phyloP scores from a whole-genome alignment of 2,888 invertebrate genomes.

The Aphrophora alni region DNA sequence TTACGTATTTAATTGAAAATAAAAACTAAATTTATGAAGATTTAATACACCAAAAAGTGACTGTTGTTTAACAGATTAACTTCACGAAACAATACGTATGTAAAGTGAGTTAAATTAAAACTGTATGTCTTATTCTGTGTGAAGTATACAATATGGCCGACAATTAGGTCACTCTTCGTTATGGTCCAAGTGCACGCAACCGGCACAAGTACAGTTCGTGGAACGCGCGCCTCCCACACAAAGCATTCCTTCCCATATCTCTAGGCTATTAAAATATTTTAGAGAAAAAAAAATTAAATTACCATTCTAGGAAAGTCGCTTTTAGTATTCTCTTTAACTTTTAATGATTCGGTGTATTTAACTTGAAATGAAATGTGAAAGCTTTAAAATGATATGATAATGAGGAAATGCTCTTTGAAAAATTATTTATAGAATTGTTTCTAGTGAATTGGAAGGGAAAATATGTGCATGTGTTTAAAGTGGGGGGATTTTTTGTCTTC shows the following conservation, averaged over 20 bases:
- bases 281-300: neutral
- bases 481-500: too few species aligned
- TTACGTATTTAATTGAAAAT: too few species aligned
- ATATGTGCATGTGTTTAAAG: too few species aligned
- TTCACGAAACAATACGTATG: neutral
- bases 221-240: neutral
- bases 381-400: neutral
- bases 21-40: too few species aligned
- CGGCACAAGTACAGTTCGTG: too few species aligned
- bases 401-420: neutral
- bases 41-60: too few species aligned
- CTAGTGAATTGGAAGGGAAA: neutral
- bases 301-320: neutral
- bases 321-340: conserved; percentile 6
- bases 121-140: neutral
- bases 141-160: neutral
- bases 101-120: neutral
- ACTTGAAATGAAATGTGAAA: neutral
- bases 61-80: too few species aligned
- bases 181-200: neutral
- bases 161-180: neutral
- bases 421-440: neutral
- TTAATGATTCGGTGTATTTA: neutral
- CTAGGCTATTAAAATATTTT: conserved; percentile 1
- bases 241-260: conserved; percentile 9